Base-by-base conservation (phyloP, 2,888 invertebrate genomes). In the Agapetus fuscipes region DNA sequence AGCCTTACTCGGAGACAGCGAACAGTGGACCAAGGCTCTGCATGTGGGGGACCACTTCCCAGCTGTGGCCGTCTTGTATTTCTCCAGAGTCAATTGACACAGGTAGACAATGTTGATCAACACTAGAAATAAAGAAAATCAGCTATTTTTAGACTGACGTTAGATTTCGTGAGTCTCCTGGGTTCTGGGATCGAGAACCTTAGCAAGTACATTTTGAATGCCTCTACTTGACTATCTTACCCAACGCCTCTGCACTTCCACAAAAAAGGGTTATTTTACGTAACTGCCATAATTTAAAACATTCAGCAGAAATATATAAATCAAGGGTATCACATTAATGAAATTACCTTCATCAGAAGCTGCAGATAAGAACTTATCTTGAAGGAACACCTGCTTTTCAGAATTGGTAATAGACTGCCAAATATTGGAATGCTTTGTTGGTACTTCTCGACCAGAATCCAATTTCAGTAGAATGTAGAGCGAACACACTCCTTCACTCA, bases 301-400 rank as follows among this genome's bases (percentile, higher is more conserved):
- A 1, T 2, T 24, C 12, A 15, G 2, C n/a, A 9, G 27, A n/a
- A 13, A 13, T 13, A 25, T 34, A 1, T 25, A 27, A 33, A n/a
- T 33, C 14, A 25, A 29, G 15, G 5, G 11, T 29, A 11, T 28
- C 5, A 29, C 16, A n/a, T 7, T 9, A 29, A n/a, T 14, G 16
- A 14, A 37, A 15, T 58, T 57, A 70, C 69, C 86, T 50, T 88
- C 86, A 49, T 83, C 80, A 10, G 75, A 61, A 28, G 83, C 81
- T 7, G 79, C 69, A 10, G 76, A 56, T 27, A 94, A 65, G 57
- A 83, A 83, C 53, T 88, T 82, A 49, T 93, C 91, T 35, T 85
- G 82, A 30, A 89, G 73, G 57, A 93, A 83, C 40, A 83, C 66
- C 54, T 84, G 84, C 53, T 83, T 85, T 39, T 85, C 81, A 53